A percentile compares a stretch with the other conserved stretches of the same genome.
phyloP scores from a whole-genome alignment of 2,888 invertebrate genomes.

The Drosophila kokeensis region DNA sequence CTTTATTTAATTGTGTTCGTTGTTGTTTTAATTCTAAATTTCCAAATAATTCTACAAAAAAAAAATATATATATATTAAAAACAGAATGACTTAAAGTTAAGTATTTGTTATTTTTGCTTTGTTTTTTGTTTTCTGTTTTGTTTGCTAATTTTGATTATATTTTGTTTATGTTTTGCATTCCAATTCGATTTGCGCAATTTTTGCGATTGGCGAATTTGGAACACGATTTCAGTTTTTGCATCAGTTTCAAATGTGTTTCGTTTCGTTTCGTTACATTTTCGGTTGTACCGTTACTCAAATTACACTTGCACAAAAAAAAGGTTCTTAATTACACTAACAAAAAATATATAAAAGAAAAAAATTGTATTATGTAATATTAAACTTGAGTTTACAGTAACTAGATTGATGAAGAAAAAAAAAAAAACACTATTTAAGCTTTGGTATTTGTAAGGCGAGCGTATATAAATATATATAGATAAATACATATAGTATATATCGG shows the following conservation, averaged over 20 bases:
- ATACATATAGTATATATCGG: neutral
- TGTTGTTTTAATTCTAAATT: constrained; percentile 22
- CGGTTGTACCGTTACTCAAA: constrained; percentile 50
- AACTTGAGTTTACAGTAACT: constrained; percentile 21
- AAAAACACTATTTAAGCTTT: constrained; percentile 63
- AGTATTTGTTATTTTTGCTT: constrained; percentile 9
- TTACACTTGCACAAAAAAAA: constrained; percentile 18
- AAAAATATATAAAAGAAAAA: constrained; percentile 16
- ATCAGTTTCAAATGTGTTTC: constrained; percentile 9
- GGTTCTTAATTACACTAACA: constrained; percentile 28
- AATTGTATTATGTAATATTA: constrained; percentile 6
- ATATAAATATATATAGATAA: neutral
- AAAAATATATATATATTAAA: too few relatives aligned
- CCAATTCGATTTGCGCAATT: constrained; percentile 1
- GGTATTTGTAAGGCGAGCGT: constrained; percentile 70
- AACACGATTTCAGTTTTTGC: constrained; percentile 6
- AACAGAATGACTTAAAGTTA: neutral
- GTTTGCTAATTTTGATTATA: constrained; percentile 59
- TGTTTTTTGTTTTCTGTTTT: constrained; percentile 2
- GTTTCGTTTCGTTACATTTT: constrained; percentile 21
- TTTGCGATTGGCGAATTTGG: constrained; percentile 13
- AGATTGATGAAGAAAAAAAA: constrained; percentile 14
- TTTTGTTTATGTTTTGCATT: constrained; percentile 24
- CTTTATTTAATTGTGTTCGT: constrained; percentile 29
- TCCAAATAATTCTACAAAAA: constrained; percentile 16